Base-by-base conservation (phyloP, 2,113 vertebrate species). In the Tilapia sparmanii region DNA sequence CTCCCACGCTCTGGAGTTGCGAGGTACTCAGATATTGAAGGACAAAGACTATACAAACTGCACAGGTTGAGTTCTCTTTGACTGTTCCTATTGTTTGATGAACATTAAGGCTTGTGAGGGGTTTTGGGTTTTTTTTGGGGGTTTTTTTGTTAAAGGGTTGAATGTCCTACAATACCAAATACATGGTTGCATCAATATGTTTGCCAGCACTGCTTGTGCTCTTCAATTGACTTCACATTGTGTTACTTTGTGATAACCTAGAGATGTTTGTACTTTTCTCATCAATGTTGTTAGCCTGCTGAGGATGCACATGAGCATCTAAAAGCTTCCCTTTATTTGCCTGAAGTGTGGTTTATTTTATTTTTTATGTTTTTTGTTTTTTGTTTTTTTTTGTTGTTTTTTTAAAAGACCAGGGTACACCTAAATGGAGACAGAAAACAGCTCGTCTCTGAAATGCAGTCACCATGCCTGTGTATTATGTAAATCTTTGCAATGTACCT, bases 401-500 rank as follows among this genome's bases (percentile, higher is more conserved):
- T 91, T 84, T 84, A 53, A 90, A 88, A 90, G 84, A 86, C 91
- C 89, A 87, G 87, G 80, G 89, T 92, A 90, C 92, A 95, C 93
- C 94, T 92, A 85, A 87, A 92, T 83, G 78, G 78, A 89, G 90
- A 84, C 89, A 92, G 91, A 90, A 78, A 93, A 90, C 89, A 81
- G 90, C 85, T 90, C 1, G 80, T 95, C 86, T 94, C 91, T 89
- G 80, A 93, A 93, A 92, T 93, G 90, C 94, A 94, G 95, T 91
- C 92, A 93, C 92, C 96, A 96, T 97, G 95, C 97, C 96, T 98
- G 96, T 98, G 97, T 98, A 97, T 96, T 97, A 96, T 97, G 95
- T 97, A 97, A 97, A 97, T 96, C 96, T 96, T 97, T 97, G 94
- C 97, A 97, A 95, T 97, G 97, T 98, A 97, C 97, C 96, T 98